Base-by-base conservation (phyloP, 2,797 vertebrate genomes). In the Coendou prehensilis region DNA sequence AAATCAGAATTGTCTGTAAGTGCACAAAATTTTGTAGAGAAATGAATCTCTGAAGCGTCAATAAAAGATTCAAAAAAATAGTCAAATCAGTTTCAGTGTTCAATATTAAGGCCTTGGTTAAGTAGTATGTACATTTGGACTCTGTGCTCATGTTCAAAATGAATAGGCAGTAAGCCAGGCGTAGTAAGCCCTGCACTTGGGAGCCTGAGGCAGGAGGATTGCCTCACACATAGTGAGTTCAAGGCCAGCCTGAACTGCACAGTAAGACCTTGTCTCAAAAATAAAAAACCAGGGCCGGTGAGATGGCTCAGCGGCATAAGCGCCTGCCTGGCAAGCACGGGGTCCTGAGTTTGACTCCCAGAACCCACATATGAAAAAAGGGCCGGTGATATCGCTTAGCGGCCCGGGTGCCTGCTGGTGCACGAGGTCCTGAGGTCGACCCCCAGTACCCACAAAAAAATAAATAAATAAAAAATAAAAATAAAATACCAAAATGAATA, bases 11-110 rank as follows among this genome's bases (percentile, higher is more conserved):
- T 87, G 73, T 71, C 80, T 17, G 3, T 41, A 15, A 30, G 37
- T 79, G 14, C 50, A n/a, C 78, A 93, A 93, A 75, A 30, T 17
- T 78, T 84, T 76, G 79, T 50, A 64, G 52, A 83, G 54, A 83
- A 52, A 45, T 18, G 15, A 92, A 26, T 50, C 52, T 93, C 37
- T 52, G 57, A 93, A 78, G 61, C n/a, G 73, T 79, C 76, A 54
- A 14, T 33, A 33, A 79, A 20, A 79, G 28, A 78, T 64, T 95
- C 79, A 63, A 83, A 91, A 50, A 50, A 52, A 78, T 14, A 78
- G 54, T 95, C 80, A 73, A 87, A 89, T 61, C 50, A 83, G 26
- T 52, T 26, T 89, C 28, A 85, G 33, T 45, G 45, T 59, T 41
- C 9, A 30, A 10, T 84, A 59, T 8, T 56, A 91, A 84, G 86